Evolutionary conservation across 2,888 invertebrate species (phyloP).

Genomic region (Timema podura): DNA sequence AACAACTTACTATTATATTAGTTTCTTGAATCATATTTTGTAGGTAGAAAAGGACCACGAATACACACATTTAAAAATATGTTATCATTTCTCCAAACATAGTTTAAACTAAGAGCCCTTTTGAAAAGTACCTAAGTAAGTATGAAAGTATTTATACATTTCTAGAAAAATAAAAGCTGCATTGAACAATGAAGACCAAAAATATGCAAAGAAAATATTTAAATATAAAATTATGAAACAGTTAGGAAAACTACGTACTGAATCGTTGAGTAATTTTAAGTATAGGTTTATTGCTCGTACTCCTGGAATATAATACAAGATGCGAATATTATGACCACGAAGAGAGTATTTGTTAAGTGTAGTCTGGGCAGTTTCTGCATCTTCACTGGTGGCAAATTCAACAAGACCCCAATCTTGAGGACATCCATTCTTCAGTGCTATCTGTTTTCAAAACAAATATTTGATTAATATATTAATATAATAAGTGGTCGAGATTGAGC

Average conservation of each 20-base stretch:
- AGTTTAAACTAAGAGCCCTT: too few relatives aligned
- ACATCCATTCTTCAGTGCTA: slow-evolving; percentile 48
- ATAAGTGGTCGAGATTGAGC: too few relatives aligned
- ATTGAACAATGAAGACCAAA: neutral
- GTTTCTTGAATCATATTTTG: too few relatives aligned
- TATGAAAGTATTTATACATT: neutral
- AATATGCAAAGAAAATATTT: neutral
- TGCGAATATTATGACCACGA: slow-evolving; percentile 44
- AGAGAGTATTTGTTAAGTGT: slow-evolving; percentile 42
- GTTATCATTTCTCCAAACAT: too few relatives aligned
- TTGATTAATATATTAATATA: too few relatives aligned
- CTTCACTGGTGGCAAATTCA: slow-evolving; percentile 45
- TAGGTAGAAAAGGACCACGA: too few relatives aligned
- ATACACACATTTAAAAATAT: too few relatives aligned
- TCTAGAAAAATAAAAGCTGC: neutral
- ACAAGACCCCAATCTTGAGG: slow-evolving; percentile 52
- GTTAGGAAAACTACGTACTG: slow-evolving; percentile 36
- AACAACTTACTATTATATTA: too few relatives aligned
- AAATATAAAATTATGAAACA: slow-evolving; percentile 7
- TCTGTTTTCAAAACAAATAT: slow-evolving; percentile 38
- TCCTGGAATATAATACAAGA: slow-evolving; percentile 51
- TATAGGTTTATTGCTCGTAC: slow-evolving; percentile 50
- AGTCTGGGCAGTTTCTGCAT: slow-evolving; percentile 44
- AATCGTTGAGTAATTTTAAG: slow-evolving; percentile 46
- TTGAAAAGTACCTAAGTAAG: neutral